A percentile compares a stretch with the other conserved stretches of the same genome.
Conservation (phyloP, 2,113 vertebrate species). For the Pyxicephalus adspersus region DNA sequence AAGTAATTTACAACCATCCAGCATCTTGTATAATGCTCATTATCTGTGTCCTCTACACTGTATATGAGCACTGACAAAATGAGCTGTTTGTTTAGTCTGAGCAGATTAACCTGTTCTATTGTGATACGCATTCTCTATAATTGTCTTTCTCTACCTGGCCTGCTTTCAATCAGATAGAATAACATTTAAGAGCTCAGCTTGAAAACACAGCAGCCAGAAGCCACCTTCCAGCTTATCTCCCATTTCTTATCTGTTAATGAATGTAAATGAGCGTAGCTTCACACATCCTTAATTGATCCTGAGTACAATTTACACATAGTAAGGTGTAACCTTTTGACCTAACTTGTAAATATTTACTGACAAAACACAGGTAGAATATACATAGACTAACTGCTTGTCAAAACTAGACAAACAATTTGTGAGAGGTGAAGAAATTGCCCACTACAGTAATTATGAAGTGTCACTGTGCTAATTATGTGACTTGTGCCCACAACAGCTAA, state of each 20-base stretch:
- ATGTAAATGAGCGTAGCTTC: conserved; percentile 69
- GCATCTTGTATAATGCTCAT: no score
- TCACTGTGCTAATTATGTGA: conserved; percentile 23
- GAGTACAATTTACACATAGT: conserved; percentile 73
- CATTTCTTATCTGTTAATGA: conserved; percentile 66
- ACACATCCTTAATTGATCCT: conserved; percentile 74
- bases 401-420: conserved; percentile 58
- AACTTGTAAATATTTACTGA: conserved; percentile 67
- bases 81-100: conserved; percentile 40
- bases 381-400: conserved; percentile 60
- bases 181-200: conserved; percentile 55
- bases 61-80: neutral
- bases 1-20: no score
- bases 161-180: conserved; percentile 62
- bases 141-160: conserved; percentile 42
- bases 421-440: neutral
- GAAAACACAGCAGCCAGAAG: conserved; percentile 60
- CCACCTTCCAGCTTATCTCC: conserved; percentile 55
- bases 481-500: neutral
- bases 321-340: conserved; percentile 69
- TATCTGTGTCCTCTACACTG: neutral
- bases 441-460: neutral
- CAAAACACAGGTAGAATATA: conserved; percentile 65
- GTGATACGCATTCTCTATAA: conserved; percentile 37
- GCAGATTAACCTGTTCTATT: conserved; percentile 50